Percentiles rank a stretch among this genome's conserved stretches.
phyloP scores from a whole-genome alignment of 2,797 vertebrate species.

The Catostomus latipinnis region DNA sequence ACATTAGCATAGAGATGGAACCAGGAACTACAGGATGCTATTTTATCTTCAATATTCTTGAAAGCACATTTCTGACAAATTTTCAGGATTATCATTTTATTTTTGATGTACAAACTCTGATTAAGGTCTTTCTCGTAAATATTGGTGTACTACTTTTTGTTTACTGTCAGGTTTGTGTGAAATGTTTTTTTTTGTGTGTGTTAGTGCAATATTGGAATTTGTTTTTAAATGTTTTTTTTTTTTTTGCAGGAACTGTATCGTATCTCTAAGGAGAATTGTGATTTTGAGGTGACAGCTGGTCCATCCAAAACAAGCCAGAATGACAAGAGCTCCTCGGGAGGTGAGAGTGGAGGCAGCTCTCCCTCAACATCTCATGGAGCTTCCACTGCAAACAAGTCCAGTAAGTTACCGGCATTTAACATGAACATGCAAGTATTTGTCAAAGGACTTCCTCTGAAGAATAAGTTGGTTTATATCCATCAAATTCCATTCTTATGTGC shows the following conservation, averaged over 20 bases:
- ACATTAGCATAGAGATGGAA: not conserved
- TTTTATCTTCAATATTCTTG: not conserved
- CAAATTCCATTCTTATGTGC: not conserved
- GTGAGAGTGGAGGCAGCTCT: conserved; percentile 84
- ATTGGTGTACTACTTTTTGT: not conserved
- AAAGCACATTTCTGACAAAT: not conserved
- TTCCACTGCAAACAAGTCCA: conserved; percentile 65
- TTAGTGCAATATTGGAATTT: too few relatives aligned
- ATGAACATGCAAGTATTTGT: not conserved
- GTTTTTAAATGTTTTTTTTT: not conserved
- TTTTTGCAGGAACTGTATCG: conserved; percentile 88
- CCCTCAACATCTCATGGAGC: conserved; percentile 70
- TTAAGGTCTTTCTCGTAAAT: not conserved
- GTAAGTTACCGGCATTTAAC: conserved; percentile 61
- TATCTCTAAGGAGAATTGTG: conserved; percentile 90
- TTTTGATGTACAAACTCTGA: not conserved
- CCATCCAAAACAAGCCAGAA: conserved; percentile 71
- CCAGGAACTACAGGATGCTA: not conserved
- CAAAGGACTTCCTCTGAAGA: too few relatives aligned
- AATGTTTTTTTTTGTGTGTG: not conserved
- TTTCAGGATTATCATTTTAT: not conserved
- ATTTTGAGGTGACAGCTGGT: conserved; percentile 82
- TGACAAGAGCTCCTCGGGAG: conserved; percentile 84
- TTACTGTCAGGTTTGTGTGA: too few relatives aligned
- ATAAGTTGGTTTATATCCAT: not conserved